These are phyloP conservation scores for Philhelius pedissequus DNA, from an alignment of 2,888 invertebrate species.

Conservation along the genomic window DNA sequence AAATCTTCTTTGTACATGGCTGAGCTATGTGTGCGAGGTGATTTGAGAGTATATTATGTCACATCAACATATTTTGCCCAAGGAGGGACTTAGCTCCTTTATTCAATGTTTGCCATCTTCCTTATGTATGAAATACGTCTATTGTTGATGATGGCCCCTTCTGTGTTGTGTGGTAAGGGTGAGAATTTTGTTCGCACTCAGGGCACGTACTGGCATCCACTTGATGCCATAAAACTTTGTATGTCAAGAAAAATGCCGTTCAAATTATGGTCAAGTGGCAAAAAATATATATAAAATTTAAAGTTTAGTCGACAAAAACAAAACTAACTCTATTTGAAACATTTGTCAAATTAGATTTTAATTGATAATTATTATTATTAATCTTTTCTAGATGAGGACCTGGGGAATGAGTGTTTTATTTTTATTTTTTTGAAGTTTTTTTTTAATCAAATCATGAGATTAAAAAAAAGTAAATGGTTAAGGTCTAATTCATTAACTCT, in stretches of 20 bases:
- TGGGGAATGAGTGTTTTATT: too few species aligned
- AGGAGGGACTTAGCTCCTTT: slow-evolving; percentile 50
- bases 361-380: too few species aligned
- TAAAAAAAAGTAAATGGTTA: too few species aligned
- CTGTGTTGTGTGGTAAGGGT: neutral
- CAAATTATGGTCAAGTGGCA: slow-evolving; percentile 20
- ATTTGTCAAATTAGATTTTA: too few species aligned
- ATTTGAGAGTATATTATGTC: slow-evolving; percentile 28
- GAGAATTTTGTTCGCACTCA: slow-evolving; percentile 21
- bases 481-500: too few species aligned
- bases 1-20: neutral
- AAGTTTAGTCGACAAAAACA: neutral
- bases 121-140: neutral
- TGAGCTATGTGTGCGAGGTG: neutral
- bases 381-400: too few species aligned
- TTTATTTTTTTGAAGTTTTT: too few species aligned
- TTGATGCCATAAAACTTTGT: slow-evolving; percentile 45
- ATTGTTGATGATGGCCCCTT: neutral
- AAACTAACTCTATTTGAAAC: neutral
- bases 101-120: slow-evolving; percentile 34
- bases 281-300: neutral
- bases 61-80: slow-evolving; percentile 54
- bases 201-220: slow-evolving; percentile 53
- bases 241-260: slow-evolving; percentile 37
- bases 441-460: too few species aligned